Evolutionary conservation across 2,888 invertebrate species (phyloP), one percentile per base, ranked within the genome.

Genomic region (Anthrax anthrax): DNA sequence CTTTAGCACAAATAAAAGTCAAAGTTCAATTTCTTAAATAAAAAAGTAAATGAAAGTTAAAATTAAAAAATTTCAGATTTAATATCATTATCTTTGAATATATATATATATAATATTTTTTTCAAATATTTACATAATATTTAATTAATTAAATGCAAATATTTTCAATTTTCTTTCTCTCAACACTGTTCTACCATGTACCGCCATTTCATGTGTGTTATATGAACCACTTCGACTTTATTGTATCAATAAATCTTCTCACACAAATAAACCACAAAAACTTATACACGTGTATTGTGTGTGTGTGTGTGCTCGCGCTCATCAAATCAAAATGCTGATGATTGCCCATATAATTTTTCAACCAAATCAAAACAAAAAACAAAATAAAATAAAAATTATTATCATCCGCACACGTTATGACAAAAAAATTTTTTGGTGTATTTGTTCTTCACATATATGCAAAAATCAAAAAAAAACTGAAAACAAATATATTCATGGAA

Each of bases 131-230:
- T 23, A 6, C 23, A 23, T 6, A 29, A 29, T 37, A 42, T 41
- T 37, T 42, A 41, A 42, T 46, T 46, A 46, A 46, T 42, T 46
- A 46, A 42, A 46, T 46, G 46, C 42, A 46, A 39, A 46, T 46
- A 46, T 46, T 46, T 46, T 46, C 37, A 37, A 38, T 42, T 46
- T 46, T 46, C 36, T 46, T 46, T 46, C 46, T 45, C 45, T 45
- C 40, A 40, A 45, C 23, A 8, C 37, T 42, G 38, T 38, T 46
- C 42, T 42, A 38, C 46, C 38, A 41, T 42, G 37, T 46, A 42
- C 46, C 42, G 32, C 38, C 19, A 36, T 6, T n/a, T 16, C 14
- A 36, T 16, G 14, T 36, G 36, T 36, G 36, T 36, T 37, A 10
- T 37, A 37, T 46, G 29, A 40, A 41, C 37, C 37, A 29, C 46